phyloP scores from a whole-genome alignment of 2,113 vertebrate genomes.

The Halichoerus grypus region DNA sequence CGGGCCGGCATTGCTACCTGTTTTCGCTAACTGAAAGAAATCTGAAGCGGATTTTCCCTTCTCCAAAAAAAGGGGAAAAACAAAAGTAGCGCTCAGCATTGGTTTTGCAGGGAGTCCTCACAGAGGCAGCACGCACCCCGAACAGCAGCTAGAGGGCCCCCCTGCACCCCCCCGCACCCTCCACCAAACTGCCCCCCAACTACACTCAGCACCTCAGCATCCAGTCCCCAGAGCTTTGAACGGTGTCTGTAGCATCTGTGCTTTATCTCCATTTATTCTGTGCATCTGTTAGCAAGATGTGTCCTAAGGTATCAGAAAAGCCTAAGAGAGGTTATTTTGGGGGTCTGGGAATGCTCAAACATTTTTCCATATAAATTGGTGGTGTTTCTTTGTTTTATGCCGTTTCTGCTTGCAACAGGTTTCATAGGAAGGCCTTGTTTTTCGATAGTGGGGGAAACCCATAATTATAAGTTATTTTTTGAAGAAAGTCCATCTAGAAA shows the following conservation, averaged over 20 bases:
- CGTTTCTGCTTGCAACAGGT: neutral
- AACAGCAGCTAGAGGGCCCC: neutral
- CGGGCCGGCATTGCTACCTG: neutral
- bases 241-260: neutral
- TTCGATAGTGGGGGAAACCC: neutral
- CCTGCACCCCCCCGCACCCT: rapidly evolving
- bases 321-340: neutral
- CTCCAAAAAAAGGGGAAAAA: too few relatives aligned
- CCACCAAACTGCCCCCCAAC: neutral
- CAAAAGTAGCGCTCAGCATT: neutral
- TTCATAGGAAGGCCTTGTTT: neutral
- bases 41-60: neutral
- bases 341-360: neutral
- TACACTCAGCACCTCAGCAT: too few relatives aligned
- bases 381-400: neutral
- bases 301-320: neutral
- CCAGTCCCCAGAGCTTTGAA: neutral
- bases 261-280: neutral
- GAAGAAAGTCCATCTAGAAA: neutral
- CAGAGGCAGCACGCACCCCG: neutral
- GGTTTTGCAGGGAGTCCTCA: neutral
- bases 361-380: neutral
- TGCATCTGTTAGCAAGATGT: neutral
- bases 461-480: neutral
- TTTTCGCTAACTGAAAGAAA: neutral